Evolutionary conservation across 2,113 vertebrate genomes (phyloP), one percentile per base, ranked within the genome.

Genomic region (Solea solea): DNA sequence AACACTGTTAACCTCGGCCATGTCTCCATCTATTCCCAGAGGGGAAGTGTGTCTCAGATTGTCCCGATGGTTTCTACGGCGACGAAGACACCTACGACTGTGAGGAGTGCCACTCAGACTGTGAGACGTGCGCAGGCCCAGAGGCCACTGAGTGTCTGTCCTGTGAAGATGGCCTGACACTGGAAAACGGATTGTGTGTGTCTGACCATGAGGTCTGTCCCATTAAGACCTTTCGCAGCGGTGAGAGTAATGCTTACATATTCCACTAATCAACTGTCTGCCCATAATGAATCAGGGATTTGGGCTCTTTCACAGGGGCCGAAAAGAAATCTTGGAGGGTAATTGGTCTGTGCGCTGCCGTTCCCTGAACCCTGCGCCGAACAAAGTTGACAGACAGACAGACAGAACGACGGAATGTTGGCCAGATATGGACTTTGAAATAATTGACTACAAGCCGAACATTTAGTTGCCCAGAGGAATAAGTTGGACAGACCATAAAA

Each of bases 41-140:
- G 80, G 93, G 92, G 8, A 81, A 48, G 28, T 94, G 93, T 55
- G 82, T 93, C 7, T 72, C 66, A 1, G 75, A 64, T 63, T 93
- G 93, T 82, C 89, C 88, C 0, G 83, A 79, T 11, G 92, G 93
- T 63, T 92, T 81, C 78, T 93, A 92, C 88, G 55, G 85, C 0
- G 93, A 98, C 46, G 86, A 90, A 11, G 88, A 93, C 58, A 85
- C 75, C 25, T 94, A 94, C 59, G 93, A 95, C 67, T 98, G 97
- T 0, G 93, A 95, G 64, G 93, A 92, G 56, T 99, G 97, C 83
- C 94, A 95, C 61, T 77, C 28, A 5, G 89, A 86, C 79, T 98
- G 97, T 12, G 65, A 34, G 52, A 92, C 90, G 0, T 99, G 96
- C 61, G 69, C 27, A 0, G 96, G 96, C 7, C 90, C 88, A 0